Evolutionary conservation across 1,140 invertebrate species (phyloP).

Genomic region (Berghia stephanieae): DNA sequence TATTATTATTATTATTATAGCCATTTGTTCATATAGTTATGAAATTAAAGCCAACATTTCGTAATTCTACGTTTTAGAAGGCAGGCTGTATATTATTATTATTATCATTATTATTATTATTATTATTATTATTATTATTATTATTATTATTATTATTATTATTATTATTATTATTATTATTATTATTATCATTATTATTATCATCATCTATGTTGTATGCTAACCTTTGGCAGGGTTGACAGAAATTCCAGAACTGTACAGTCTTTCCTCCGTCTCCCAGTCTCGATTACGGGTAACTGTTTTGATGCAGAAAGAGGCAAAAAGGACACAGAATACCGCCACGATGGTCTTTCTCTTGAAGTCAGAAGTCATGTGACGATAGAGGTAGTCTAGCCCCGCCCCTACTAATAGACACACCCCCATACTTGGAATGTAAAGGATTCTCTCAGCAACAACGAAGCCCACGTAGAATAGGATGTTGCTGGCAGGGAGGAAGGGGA

Average conservation of each 20-base stretch:
- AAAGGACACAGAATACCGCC: conserved; percentile 69
- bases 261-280: conserved; percentile 91
- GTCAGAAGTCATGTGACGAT: conserved; percentile 32
- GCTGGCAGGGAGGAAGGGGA: conserved; percentile 94
- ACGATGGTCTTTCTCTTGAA: conserved; percentile 35
- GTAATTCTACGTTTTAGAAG: too few relatives aligned
- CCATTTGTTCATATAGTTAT: too few relatives aligned
- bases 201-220: conserved; percentile 37
- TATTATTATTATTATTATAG: background rate
- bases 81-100: background rate
- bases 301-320: conserved; percentile 76
- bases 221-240: conserved; percentile 98
- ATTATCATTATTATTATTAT: background rate
- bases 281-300: conserved; percentile 87
- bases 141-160: background rate
- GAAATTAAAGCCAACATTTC: too few relatives aligned
- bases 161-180: background rate
- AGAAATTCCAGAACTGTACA: conserved; percentile 88
- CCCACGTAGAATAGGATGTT: conserved; percentile 98
- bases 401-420: conserved; percentile 93
- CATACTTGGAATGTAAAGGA: conserved; percentile 97
- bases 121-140: background rate
- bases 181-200: background rate
- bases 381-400: conserved; percentile 46
- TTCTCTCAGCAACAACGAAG: conserved; percentile 95